Evolutionary conservation across 2,888 invertebrate genomes (phyloP).

Genomic region (Crossocerus cetratus): DNA sequence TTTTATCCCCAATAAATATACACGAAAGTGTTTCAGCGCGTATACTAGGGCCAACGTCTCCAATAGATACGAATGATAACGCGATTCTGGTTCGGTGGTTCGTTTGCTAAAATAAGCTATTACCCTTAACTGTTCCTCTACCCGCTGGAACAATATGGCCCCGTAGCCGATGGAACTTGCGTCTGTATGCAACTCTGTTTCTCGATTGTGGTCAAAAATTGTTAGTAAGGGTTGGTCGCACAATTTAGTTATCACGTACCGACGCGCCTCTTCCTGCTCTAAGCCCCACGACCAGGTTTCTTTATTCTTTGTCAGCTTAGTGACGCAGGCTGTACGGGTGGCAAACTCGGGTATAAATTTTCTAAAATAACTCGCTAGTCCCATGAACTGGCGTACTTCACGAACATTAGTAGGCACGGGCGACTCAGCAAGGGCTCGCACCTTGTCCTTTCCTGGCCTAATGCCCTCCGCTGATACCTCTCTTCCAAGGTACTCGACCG

Average conservation of each 20-base stretch:
- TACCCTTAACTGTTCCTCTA: slow-evolving; percentile 5
- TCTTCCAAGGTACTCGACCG: slow-evolving; percentile 1
- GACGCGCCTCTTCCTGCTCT: background rate
- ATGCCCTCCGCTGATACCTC: background rate
- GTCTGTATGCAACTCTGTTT: slow-evolving; percentile 11
- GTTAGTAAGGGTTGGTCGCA: slow-evolving; percentile 1
- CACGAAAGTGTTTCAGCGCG: slow-evolving; percentile 35
- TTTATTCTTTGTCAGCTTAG: background rate
- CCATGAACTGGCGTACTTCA: slow-evolving; percentile 4
- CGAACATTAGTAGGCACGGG: background rate
- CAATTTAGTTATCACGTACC: background rate
- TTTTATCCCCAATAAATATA: slow-evolving; percentile 37
- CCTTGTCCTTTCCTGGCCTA: slow-evolving; percentile 5
- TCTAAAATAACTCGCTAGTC: slow-evolving; percentile 10
- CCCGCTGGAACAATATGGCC: slow-evolving; percentile 10
- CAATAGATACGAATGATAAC: slow-evolving; percentile 5
- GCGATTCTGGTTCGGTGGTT: slow-evolving; percentile 10
- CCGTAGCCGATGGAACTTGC: slow-evolving; percentile 1
- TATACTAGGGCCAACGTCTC: slow-evolving; percentile 10
- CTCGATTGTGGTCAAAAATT: background rate
- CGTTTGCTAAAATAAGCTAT: slow-evolving; percentile 13
- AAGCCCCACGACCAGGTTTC: background rate
- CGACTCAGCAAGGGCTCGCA: background rate
- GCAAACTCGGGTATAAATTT: slow-evolving; percentile 12
- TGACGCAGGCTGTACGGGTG: background rate